Conservation (phyloP, 2,888 invertebrate genomes). For the Ceriagrion tenellum region DNA sequence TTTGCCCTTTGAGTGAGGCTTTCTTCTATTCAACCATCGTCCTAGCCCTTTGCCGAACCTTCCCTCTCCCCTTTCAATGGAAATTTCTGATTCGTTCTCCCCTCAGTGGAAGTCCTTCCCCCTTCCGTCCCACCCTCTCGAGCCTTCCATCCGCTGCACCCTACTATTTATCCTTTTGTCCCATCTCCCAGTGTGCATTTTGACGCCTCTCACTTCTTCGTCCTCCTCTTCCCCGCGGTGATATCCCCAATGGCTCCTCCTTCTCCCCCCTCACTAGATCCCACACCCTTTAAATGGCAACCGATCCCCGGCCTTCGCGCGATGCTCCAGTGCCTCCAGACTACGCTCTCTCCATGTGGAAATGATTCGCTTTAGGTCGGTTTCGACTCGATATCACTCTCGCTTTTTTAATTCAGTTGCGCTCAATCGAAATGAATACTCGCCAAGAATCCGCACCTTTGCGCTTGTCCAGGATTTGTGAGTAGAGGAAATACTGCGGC, state of each 20-base stretch:
- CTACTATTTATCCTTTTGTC: neutral
- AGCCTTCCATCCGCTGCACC: neutral
- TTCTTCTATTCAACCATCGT: neutral
- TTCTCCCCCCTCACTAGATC: neutral
- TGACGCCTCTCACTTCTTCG: neutral
- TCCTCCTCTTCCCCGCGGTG: neutral
- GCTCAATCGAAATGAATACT: too few species aligned
- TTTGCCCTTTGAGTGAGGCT: neutral
- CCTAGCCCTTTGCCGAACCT: neutral
- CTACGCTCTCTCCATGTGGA: too few species aligned
- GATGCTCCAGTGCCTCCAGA: neutral
- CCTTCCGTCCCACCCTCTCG: neutral
- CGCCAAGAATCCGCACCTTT: too few species aligned
- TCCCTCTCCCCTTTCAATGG: neutral
- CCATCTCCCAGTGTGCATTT: neutral
- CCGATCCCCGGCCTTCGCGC: neutral
- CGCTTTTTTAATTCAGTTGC: too few species aligned
- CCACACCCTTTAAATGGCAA: neutral
- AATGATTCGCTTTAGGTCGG: too few species aligned
- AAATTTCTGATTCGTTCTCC: conserved; percentile 23
- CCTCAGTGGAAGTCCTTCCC: neutral
- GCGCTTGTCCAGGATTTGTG: too few species aligned
- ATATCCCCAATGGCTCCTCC: neutral
- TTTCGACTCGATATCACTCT: too few species aligned
- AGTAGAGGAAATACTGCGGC: too few species aligned